phyloP scores from a whole-genome alignment of 64 coral and sea anemone genomes.

The Actinia tenebrosa region DNA sequence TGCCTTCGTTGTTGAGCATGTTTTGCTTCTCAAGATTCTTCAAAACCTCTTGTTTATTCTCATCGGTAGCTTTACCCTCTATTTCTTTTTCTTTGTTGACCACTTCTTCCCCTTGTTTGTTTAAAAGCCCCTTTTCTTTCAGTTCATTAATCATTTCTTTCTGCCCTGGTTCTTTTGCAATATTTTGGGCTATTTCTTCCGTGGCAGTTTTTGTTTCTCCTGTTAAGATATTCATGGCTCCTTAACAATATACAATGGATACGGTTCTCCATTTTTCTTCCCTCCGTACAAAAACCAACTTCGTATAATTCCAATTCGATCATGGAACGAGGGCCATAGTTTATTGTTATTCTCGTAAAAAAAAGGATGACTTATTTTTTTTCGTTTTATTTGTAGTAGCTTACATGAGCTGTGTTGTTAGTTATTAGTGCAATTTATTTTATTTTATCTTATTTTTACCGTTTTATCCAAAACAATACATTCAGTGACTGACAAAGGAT shows the following conservation, averaged over 20 bases:
- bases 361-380: no score
- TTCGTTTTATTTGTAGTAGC: not conserved
- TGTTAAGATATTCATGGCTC: not conserved
- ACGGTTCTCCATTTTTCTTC: no score
- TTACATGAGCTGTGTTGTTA: not conserved
- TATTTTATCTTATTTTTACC: not conserved
- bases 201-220: not conserved
- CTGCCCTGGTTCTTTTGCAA: constrained; percentile 14
- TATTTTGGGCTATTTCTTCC: not conserved
- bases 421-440: not conserved
- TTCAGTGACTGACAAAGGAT: not conserved
- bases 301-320: no score
- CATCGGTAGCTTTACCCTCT: constrained; percentile 17
- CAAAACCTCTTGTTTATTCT: constrained; percentile 23
- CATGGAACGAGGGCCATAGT: no score
- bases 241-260: not conserved
- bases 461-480: not conserved
- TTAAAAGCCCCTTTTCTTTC: constrained; percentile 13
- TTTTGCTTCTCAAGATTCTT: not conserved
- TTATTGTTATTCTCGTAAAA: no score
- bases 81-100: not conserved
- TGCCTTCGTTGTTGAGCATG: constrained; percentile 6
- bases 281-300: no score
- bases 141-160: constrained; percentile 16
- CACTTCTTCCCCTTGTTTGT: constrained; percentile 4